These are phyloP conservation scores for Athalia rosae DNA, from an alignment of 2,888 invertebrate genomes.

Conservation along the genomic window DNA sequence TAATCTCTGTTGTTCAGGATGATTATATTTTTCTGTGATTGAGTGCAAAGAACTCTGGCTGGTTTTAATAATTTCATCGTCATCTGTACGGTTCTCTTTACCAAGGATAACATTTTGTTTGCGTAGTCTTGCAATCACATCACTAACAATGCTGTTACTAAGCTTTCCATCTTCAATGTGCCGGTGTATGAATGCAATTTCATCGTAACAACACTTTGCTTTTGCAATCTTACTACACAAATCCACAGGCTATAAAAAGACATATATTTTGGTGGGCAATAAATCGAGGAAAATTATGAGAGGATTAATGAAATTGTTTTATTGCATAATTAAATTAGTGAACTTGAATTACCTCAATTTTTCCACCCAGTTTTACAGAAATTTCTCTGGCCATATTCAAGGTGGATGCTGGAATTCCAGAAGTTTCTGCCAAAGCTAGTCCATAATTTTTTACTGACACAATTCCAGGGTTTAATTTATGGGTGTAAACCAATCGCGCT, in stretches of 20 bases:
- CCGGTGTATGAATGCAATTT: slow-evolving; percentile 50
- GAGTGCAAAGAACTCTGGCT: slow-evolving; percentile 25
- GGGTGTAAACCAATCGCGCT: slow-evolving; percentile 78
- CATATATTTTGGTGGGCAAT: neutral
- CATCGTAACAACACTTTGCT: slow-evolving; percentile 52
- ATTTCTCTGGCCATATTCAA: slow-evolving; percentile 76
- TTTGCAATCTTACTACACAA: neutral
- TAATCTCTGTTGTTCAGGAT: neutral
- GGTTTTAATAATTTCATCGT: neutral
- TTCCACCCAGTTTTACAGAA: slow-evolving; percentile 71
- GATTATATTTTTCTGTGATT: slow-evolving; percentile 23
- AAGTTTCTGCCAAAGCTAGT: slow-evolving; percentile 78
- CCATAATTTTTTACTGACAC: slow-evolving; percentile 81
- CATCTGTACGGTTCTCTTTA: neutral
- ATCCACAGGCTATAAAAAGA: neutral
- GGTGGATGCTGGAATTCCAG: slow-evolving; percentile 78
- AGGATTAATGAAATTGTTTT: neutral
- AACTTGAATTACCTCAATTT: slow-evolving; percentile 67
- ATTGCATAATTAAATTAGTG: neutral
- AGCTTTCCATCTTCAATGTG: slow-evolving; percentile 53
- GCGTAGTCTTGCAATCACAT: slow-evolving; percentile 47
- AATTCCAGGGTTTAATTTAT: slow-evolving; percentile 78
- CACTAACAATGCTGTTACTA: slow-evolving; percentile 50
- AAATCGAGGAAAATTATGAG: neutral
- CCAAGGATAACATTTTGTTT: neutral